Evolutionary conservation across 2,797 vertebrate genomes (phyloP).

Genomic region (Eleutherodactylus coqui): DNA sequence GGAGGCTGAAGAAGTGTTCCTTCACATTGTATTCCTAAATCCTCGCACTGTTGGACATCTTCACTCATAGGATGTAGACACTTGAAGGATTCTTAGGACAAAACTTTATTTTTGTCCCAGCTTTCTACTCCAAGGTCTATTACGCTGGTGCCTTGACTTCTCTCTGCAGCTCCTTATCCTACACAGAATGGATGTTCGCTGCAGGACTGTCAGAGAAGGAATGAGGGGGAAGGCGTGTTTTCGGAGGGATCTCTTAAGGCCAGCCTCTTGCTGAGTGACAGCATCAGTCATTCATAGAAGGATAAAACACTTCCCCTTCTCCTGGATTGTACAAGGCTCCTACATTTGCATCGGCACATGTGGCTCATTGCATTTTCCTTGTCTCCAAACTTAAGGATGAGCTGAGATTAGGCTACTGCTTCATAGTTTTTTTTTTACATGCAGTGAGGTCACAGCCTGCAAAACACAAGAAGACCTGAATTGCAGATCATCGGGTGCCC

Average conservation of each 20-base stretch:
- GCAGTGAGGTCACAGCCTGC: not conserved
- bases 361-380: conserved; percentile 35
- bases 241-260: conserved; percentile 37
- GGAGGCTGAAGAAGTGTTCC: conserved; percentile 59
- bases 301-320: conserved; percentile 49
- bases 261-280: conserved; percentile 53
- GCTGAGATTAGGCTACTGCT: conserved; percentile 40
- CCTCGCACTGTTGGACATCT: conserved; percentile 61
- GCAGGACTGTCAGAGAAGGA: conserved; percentile 58
- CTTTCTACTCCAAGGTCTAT: not conserved
- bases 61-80: conserved; percentile 70
- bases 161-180: conserved; percentile 65
- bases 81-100: conserved; percentile 63
- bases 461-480: not conserved
- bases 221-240: conserved; percentile 30
- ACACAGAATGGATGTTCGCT: conserved; percentile 55
- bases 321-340: conserved; percentile 9
- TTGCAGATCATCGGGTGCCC: conserved; percentile 45
- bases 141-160: conserved; percentile 40
- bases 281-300: conserved; percentile 51
- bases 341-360: conserved; percentile 25
- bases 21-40: conserved; percentile 66
- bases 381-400: conserved; percentile 38
- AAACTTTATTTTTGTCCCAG: not conserved
- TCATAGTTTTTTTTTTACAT: not conserved